phyloP scores from a whole-genome alignment of 2,113 vertebrate genomes.

The Ibidorhyncha struthersii region DNA sequence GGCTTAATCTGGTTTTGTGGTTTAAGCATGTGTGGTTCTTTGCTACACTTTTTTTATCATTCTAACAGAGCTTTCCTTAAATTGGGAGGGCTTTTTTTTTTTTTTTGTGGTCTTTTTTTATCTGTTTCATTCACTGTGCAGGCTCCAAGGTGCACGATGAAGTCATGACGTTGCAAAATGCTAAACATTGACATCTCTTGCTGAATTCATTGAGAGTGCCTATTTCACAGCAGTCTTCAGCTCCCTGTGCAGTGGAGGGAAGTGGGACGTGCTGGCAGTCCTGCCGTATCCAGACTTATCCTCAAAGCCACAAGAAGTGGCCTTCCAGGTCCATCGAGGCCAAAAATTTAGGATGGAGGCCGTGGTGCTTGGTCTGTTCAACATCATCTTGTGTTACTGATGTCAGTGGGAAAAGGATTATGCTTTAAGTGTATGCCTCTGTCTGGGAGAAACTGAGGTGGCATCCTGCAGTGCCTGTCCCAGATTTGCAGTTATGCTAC shows the following conservation, averaged over 20 bases:
- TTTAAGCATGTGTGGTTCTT: background rate
- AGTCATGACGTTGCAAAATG: background rate
- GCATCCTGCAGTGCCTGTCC: background rate
- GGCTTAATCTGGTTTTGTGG: conserved; percentile 1
- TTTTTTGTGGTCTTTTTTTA: background rate
- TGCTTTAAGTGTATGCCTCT: background rate
- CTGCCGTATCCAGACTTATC: background rate
- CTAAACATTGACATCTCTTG: background rate
- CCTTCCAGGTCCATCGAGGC: rapidly evolving
- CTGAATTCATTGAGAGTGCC: background rate
- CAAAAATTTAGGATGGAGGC: background rate
- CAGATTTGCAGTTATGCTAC: background rate
- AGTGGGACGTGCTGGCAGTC: background rate
- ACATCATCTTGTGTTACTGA: background rate
- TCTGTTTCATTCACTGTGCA: background rate
- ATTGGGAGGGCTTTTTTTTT: background rate
- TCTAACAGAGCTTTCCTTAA: background rate
- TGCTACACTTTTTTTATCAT: background rate
- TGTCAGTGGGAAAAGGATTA: background rate
- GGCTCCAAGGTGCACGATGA: background rate
- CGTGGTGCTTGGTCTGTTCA: background rate
- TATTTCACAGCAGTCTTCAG: background rate
- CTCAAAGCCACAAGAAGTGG: background rate
- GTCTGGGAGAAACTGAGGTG: background rate
- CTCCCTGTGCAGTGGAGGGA: rapidly evolving